phyloP scores from a whole-genome alignment of 2,888 invertebrate genomes.

The Galerucella calmariensis region DNA sequence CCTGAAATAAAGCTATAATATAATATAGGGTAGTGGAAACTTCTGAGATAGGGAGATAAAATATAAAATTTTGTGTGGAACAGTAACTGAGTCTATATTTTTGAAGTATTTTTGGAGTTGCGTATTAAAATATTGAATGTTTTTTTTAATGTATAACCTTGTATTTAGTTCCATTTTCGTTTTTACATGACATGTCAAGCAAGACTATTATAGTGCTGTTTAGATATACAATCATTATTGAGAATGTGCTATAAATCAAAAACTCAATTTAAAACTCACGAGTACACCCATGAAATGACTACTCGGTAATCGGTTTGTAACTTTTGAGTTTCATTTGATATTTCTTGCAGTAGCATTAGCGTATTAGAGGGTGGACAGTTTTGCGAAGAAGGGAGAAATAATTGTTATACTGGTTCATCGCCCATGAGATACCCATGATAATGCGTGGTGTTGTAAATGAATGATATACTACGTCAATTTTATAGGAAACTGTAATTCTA shows the following conservation, averaged over 20 bases:
- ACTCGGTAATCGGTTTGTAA: conserved; percentile 12
- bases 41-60: no score
- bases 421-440: conserved; percentile 13
- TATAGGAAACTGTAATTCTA: no score
- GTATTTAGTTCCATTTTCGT: no score
- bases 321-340: conserved; percentile 1
- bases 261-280: conserved; percentile 1
- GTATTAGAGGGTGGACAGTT: background rate
- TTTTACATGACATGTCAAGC: background rate
- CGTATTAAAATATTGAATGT: no score
- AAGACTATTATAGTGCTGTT: background rate
- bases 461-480: no score
- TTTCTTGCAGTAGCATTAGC: conserved; percentile 15
- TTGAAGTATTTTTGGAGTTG: no score
- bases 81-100: no score
- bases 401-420: background rate
- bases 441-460: conserved; percentile 37
- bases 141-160: no score
- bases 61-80: no score
- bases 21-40: background rate
- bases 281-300: background rate
- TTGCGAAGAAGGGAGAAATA: background rate
- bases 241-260: background rate
- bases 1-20: conserved; percentile 30
- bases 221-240: conserved; percentile 2